phyloP scores from a whole-genome alignment of 2,113 vertebrate genomes.

The Azemiops feae region DNA sequence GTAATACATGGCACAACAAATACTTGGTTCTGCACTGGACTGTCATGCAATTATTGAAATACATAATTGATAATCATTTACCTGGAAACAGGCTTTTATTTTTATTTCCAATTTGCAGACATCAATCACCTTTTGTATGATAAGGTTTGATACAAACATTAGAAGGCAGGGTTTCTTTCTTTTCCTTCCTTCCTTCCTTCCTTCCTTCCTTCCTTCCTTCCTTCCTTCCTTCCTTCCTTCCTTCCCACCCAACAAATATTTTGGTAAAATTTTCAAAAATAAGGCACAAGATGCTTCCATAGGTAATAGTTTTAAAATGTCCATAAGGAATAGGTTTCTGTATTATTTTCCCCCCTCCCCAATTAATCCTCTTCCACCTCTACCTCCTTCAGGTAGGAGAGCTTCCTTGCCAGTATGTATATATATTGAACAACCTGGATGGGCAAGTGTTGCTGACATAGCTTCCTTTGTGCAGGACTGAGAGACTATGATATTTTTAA shows the following conservation, averaged over 20 bases:
- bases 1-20: rapidly evolving
- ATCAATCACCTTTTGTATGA: background rate
- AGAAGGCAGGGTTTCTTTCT: background rate
- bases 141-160: background rate
- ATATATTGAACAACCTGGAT: background rate
- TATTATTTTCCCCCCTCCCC: background rate
- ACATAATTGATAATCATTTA: background rate
- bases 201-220: background rate
- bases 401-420: background rate
- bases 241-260: background rate
- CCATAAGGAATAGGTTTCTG: background rate
- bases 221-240: background rate
- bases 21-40: background rate
- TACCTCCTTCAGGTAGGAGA: background rate
- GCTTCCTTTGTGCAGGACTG: background rate
- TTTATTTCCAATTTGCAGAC: background rate
- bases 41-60: background rate
- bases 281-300: background rate
- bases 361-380: background rate
- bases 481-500: background rate
- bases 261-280: background rate
- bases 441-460: background rate
- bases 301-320: background rate
- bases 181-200: background rate
- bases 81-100: background rate